phyloP scores from a whole-genome alignment of 2,113 vertebrate genomes.

The Psettodes erumei region DNA sequence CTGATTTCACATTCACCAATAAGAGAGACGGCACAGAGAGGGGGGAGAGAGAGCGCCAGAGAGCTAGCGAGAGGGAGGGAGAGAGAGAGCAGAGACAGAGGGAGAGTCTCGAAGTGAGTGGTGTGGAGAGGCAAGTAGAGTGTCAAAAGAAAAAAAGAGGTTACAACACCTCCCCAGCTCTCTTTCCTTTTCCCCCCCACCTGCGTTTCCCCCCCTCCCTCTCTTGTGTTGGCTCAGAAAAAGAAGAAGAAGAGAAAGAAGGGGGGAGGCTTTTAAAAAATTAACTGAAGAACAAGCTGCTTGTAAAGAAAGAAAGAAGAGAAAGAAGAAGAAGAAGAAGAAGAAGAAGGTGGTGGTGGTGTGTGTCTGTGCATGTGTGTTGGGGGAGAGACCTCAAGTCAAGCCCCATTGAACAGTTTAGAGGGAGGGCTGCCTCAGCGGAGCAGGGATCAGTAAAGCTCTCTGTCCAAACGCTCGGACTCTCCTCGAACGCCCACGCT shows the following conservation, averaged over 20 bases:
- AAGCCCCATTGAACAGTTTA: constrained; percentile 66
- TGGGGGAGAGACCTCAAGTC: constrained; percentile 56
- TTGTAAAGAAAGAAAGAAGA: constrained; percentile 28
- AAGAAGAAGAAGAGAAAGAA: constrained; percentile 53
- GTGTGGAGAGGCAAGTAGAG: constrained; percentile 75
- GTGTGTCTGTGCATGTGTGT: no score
- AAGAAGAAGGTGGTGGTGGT: constrained; percentile 23
- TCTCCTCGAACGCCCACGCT: constrained; percentile 53
- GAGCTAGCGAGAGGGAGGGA: constrained; percentile 14
- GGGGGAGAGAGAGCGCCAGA: constrained; percentile 38
- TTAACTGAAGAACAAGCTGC: constrained; percentile 57
- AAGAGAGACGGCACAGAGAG: constrained; percentile 73
- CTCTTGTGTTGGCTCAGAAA: constrained; percentile 56
- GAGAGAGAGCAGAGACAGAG: constrained; percentile 36
- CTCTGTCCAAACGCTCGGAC: constrained; percentile 60
- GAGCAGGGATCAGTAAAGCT: constrained; percentile 67
- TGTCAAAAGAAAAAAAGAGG: constrained; percentile 80
- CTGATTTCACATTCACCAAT: constrained; percentile 80
- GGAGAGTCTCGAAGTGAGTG: constrained; percentile 70
- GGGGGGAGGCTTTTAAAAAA: constrained; percentile 53
- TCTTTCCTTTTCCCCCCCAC: constrained; percentile 44
- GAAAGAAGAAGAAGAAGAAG: constrained; percentile 27
- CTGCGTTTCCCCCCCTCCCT: constrained; percentile 33
- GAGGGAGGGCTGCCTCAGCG: constrained; percentile 67
- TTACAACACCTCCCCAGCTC: constrained; percentile 71